Percentiles rank a stretch among this genome's conserved stretches.
These are phyloP conservation scores for Sinocyclocheilus grahami DNA, from an alignment of 2,113 vertebrate genomes.

Conservation along the genomic window DNA sequence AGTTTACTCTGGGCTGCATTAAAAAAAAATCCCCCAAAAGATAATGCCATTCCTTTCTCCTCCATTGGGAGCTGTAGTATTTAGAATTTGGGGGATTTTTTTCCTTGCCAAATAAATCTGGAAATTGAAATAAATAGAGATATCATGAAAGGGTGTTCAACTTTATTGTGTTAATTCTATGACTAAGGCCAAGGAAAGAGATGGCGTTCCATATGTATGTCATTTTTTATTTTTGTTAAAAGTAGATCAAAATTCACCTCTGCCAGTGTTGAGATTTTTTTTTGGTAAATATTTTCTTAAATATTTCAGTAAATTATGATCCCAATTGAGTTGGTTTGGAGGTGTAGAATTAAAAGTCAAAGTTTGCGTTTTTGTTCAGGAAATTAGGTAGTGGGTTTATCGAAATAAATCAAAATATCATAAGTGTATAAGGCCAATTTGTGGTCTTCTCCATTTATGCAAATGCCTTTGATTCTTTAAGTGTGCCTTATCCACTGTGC, in stretches of 20 bases:
- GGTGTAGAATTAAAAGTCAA: no score
- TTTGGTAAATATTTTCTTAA: background rate
- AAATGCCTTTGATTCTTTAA: background rate
- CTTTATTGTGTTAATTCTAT: no score
- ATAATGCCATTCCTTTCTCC: no score
- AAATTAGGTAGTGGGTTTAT: background rate
- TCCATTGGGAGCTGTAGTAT: no score
- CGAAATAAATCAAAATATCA: conserved; percentile 23
- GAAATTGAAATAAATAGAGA: no score
- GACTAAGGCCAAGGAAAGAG: no score
- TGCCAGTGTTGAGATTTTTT: background rate
- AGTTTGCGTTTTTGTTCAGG: background rate
- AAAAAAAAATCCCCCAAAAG: no score
- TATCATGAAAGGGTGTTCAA: no score
- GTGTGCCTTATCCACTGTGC: background rate
- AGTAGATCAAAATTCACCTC: background rate
- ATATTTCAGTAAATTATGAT: conserved; percentile 1
- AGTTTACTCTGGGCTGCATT: no score
- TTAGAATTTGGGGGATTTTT: no score
- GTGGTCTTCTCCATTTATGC: background rate
- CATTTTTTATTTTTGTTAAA: background rate
- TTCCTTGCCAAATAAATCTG: no score
- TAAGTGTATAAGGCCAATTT: conserved; percentile 1
- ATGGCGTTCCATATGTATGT: background rate
- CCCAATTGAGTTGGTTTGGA: conserved; percentile 8